Base-by-base conservation (phyloP, 2,797 vertebrate species). In the Zalophus californianus region DNA sequence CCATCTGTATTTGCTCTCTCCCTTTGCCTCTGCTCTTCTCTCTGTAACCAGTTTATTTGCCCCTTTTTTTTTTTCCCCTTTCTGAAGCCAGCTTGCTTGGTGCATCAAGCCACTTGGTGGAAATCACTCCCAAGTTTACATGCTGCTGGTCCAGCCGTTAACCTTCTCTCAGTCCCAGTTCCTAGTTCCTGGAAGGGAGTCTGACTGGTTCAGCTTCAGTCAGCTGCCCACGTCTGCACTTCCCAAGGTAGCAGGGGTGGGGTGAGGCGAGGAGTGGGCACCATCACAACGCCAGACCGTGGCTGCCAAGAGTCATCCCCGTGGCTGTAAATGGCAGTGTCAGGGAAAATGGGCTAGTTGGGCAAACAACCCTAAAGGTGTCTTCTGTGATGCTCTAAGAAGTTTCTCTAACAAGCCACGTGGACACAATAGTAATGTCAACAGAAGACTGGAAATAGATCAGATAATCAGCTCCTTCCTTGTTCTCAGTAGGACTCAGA, bases 321-420 rank as follows among this genome's bases (percentile, higher is more conserved):
- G 0, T 52, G 75, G 12, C n/a, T 84, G 0, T 70, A 14, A 38
- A 70, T 3, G 20, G 11, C 60, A 66, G n/a, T 32, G n/a, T 41
- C 62, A n/a, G n/a, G 80, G 77, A 32, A 73, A 77, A 58, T 11
- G 80, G 48, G 20, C 70, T 70, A 70, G 44, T 27, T 44, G 82
- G 35, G 27, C 16, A n/a, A 86, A 56, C 35, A 78, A 15, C 50
- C 13, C 29, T 3, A 7, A 48, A 25, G 10, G 14, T 15, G 8
- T 41, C 25, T 44, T 60, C 44, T 50, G 21, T 0, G 41, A 35
- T 20, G 3, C 16, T 58, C 64, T 70, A 38, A 50, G 60, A 91
- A 78, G 38, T 25, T 77, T 87, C 88, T 97, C 66, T 27, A 93
- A 79, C 16, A 25, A 96, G n/a, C 50, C 72, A 44, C 12, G 9